Percentiles rank a stretch among this genome's conserved stretches.
phyloP scores from a whole-genome alignment of 2,797 vertebrate species.

The Crocidura indochinensis region DNA sequence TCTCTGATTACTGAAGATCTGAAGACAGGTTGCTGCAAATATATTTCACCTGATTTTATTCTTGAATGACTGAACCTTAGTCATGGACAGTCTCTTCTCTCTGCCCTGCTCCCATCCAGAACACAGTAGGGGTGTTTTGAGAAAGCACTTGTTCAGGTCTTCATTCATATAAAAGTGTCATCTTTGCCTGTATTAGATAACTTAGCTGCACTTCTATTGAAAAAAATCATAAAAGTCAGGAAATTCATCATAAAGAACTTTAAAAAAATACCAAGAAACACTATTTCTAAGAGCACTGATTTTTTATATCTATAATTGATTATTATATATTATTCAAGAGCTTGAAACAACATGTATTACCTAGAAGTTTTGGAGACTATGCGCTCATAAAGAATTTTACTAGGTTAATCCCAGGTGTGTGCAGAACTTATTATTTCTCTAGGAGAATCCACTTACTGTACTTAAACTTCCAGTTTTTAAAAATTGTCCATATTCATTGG shows the following conservation, averaged over 20 bases:
- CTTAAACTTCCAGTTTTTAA: neutral
- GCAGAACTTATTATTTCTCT: neutral
- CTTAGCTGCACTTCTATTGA: neutral
- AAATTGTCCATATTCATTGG: neutral
- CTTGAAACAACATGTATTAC: neutral
- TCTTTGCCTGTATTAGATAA: neutral
- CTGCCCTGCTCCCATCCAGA: neutral
- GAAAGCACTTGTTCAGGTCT: neutral
- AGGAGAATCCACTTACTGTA: neutral
- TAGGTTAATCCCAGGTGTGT: neutral
- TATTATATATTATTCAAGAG: neutral
- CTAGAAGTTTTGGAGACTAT: neutral
- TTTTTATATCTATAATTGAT: neutral
- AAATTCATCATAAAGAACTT: neutral
- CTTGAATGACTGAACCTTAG: neutral
- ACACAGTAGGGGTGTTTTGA: neutral
- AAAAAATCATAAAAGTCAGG: slow-evolving; percentile 2
- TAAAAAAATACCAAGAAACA: neutral
- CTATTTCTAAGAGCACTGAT: slow-evolving; percentile 15
- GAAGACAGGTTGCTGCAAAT: neutral
- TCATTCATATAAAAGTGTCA: neutral
- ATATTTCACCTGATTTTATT: neutral
- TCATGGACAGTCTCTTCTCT: neutral
- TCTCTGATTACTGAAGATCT: neutral
- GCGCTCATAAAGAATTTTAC: slow-evolving; percentile 12